Conservation (phyloP, 1,140 invertebrate genomes). For the Hormaphis cornu region DNA sequence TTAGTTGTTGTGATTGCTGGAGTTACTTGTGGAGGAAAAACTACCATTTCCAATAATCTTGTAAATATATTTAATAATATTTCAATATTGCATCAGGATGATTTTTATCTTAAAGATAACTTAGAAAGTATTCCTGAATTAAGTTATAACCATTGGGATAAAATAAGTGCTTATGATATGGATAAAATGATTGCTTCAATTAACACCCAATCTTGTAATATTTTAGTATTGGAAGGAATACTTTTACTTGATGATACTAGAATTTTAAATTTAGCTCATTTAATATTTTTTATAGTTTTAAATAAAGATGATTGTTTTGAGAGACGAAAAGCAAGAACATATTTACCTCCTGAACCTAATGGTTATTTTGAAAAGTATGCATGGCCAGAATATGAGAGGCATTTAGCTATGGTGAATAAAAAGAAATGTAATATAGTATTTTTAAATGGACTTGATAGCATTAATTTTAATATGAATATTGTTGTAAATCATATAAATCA, state of each 20-base stretch:
- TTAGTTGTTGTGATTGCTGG: slow-evolving; percentile 13
- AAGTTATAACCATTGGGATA: slow-evolving; percentile 5
- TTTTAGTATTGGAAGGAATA: slow-evolving; percentile 16
- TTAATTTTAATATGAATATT: background rate
- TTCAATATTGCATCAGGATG: slow-evolving; percentile 23
- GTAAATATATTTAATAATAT: background rate
- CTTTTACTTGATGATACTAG: slow-evolving; percentile 14
- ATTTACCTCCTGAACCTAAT: slow-evolving; percentile 16
- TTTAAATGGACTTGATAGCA: slow-evolving; percentile 16
- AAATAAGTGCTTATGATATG: slow-evolving; percentile 17
- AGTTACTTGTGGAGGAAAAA: slow-evolving; percentile 19
- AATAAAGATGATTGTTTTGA: background rate
- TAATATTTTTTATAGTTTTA: slow-evolving; percentile 8
- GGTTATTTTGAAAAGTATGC: slow-evolving; percentile 23
- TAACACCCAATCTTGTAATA: background rate
- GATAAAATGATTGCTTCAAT: background rate
- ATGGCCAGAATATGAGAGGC: slow-evolving; percentile 5
- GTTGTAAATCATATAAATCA: slow-evolving; percentile 1
- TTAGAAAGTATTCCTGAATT: slow-evolving; percentile 23
- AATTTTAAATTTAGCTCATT: slow-evolving; percentile 9
- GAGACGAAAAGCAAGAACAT: background rate
- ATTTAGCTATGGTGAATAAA: background rate
- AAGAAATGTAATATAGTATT: slow-evolving; percentile 1
- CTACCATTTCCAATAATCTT: slow-evolving; percentile 1
- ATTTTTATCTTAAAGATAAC: background rate